Percentiles rank a stretch among this genome's conserved stretches.
Evolutionary conservation across 2,113 vertebrate species (phyloP).

Genomic region (Tragelaphus imberbis): DNA sequence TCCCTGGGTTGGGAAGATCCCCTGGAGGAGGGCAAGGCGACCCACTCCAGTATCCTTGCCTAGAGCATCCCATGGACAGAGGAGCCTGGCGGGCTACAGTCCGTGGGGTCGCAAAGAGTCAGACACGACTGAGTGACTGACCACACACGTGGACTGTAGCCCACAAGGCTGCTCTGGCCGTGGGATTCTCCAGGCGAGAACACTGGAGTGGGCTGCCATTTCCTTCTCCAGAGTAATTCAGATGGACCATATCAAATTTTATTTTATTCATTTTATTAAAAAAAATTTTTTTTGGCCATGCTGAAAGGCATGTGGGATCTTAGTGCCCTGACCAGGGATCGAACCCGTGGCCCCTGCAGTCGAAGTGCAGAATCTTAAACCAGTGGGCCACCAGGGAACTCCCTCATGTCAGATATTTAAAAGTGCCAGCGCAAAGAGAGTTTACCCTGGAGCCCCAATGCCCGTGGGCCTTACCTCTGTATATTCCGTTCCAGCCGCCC

Average conservation of each 20-base stretch:
- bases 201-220: not conserved
- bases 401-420: not conserved
- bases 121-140: not conserved
- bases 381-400: not conserved
- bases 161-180: not conserved
- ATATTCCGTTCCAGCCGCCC: conserved; percentile 78
- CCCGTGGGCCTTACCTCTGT: conserved; percentile 76
- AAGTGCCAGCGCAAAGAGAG: not conserved
- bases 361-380: not conserved
- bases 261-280: not conserved
- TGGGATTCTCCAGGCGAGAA: not conserved
- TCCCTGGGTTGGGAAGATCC: not conserved
- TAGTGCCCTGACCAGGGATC: not conserved
- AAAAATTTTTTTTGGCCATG: not conserved
- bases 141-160: rapidly evolving
- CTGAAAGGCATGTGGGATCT: not conserved
- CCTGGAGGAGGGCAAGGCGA: not conserved
- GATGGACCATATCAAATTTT: not conserved
- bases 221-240: not conserved
- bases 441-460: rapidly evolving
- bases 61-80: not conserved
- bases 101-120: rapidly evolving
- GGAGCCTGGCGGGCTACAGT: not conserved
- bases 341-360: rapidly evolving
- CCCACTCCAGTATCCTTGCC: not conserved